These are phyloP conservation scores for Phasia obesa DNA, from an alignment of 2,888 invertebrate species.

Conservation along the genomic window DNA sequence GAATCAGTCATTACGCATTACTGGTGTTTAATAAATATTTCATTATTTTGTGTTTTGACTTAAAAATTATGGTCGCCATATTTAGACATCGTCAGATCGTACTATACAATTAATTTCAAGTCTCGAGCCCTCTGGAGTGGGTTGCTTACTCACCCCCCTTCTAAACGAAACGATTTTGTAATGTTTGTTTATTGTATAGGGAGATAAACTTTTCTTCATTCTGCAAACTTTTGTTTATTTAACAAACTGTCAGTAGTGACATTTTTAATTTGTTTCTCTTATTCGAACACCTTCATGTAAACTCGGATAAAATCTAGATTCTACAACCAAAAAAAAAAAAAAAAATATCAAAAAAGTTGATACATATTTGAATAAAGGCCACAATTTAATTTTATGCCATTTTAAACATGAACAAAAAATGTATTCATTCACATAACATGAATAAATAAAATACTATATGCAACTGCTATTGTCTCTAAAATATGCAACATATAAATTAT, in stretches of 20 bases:
- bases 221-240: not conserved
- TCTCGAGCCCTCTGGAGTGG: too few species aligned
- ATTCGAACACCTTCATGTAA: not conserved
- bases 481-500: constrained; percentile 70
- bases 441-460: constrained; percentile 51
- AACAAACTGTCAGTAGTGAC: constrained; percentile 7
- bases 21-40: too few species aligned
- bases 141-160: too few species aligned
- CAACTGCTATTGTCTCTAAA: constrained; percentile 52
- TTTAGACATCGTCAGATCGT: too few species aligned
- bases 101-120: too few species aligned
- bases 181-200: not conserved
- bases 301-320: not conserved
- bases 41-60: too few species aligned
- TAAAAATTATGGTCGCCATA: too few species aligned
- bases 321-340: too few species aligned
- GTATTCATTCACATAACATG: constrained; percentile 50
- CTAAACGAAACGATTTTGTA: too few species aligned
- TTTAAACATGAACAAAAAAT: constrained; percentile 43
- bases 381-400: constrained; percentile 65
- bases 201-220: not conserved
- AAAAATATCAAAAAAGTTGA: too few species aligned
- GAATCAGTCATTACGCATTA: too few species aligned
- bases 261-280: constrained; percentile 26
- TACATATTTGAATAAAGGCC: too few species aligned